Evolutionary conservation across 2,113 vertebrate species (phyloP).

Genomic region (Xyrauchen texanus): DNA sequence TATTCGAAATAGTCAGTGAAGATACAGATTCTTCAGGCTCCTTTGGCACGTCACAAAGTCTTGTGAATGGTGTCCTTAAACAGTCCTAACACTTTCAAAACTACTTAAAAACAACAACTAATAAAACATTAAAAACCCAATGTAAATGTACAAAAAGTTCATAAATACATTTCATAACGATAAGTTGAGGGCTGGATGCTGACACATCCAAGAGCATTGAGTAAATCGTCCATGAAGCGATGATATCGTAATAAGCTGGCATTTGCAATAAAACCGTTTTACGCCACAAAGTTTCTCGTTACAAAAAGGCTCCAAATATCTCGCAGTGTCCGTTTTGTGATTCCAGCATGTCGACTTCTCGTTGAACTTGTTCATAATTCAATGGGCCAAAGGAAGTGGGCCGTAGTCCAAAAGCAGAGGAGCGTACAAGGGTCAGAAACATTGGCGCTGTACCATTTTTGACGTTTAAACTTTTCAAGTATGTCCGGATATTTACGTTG

Average conservation of each 20-base stretch:
- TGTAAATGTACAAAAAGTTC: conserved; percentile 63
- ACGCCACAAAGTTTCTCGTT: neutral
- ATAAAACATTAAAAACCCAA: conserved; percentile 66
- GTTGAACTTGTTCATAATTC: neutral
- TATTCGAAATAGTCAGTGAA: conserved; percentile 31
- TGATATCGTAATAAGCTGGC: neutral
- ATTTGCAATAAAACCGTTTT: neutral
- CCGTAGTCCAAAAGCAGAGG: neutral
- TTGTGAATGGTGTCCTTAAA: conserved; percentile 56
- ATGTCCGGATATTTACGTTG: too few relatives aligned
- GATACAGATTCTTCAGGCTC: conserved; percentile 44
- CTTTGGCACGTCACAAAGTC: conserved; percentile 73
- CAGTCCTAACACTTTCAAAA: conserved; percentile 58
- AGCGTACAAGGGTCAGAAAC: neutral
- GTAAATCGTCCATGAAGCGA: conserved; percentile 28
- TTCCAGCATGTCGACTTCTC: conserved; percentile 3
- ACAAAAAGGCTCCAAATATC: conserved; percentile 10
- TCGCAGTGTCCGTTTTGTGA: neutral
- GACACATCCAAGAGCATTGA: conserved; percentile 25
- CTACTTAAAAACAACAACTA: conserved; percentile 48
- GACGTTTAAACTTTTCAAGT: too few relatives aligned
- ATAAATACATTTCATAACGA: conserved; percentile 71
- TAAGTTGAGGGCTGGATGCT: conserved; percentile 51
- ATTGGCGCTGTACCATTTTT: neutral
- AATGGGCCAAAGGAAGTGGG: neutral